Base-by-base conservation (phyloP, 2,888 invertebrate species). In the Pachydiplax longipennis region DNA sequence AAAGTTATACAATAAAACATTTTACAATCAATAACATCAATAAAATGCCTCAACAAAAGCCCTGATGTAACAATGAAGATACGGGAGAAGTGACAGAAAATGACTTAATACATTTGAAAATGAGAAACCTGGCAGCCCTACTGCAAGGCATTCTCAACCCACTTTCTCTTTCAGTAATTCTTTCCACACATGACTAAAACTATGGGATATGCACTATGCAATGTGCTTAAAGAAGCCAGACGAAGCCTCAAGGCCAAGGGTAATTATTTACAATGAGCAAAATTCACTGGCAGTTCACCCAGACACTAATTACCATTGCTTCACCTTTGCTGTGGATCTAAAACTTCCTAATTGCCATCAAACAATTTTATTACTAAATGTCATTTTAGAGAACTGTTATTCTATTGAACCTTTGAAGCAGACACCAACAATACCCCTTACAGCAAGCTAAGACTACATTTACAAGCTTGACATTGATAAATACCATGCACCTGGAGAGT, bases 401-500 rank as follows among this genome's bases (percentile, higher is more conserved):
- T 80, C 81, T 80, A 58, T 61, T 80, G 90, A 80, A 90, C 58
- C 81, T 90, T 90, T 37, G 80, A 81, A 90, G 81, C 90, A 81
- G 35, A 81, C 90, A 90, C 90, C 90, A 90, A 90, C 90, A 80
- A 90, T 80, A 80, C 90, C 80, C 81, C 81, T 37, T 90, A 58
- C 37, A 87, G 87, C 61, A 87, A 61, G 37, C 58, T 31, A 61
- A 87, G 0, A 37, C 87, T 87, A 87, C 87, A 25, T 37, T 87
- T 87, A 87, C 87, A 87, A 87, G 87, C 87, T 58, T 87, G 87
- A 87, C 87, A 87, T 87, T 44, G 80, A 90, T 90, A 90, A 90
- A 90, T 90, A 90, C 90, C 90, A 90, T 90, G 73, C 80, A 90
- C 90, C 80, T 90, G 58, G 81, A 90, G 81, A 90, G 81, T 80